Evolutionary conservation across 1,140 invertebrate genomes (phyloP), one percentile per base, ranked within the genome.

Genomic region (Trichogramma pretiosum): DNA sequence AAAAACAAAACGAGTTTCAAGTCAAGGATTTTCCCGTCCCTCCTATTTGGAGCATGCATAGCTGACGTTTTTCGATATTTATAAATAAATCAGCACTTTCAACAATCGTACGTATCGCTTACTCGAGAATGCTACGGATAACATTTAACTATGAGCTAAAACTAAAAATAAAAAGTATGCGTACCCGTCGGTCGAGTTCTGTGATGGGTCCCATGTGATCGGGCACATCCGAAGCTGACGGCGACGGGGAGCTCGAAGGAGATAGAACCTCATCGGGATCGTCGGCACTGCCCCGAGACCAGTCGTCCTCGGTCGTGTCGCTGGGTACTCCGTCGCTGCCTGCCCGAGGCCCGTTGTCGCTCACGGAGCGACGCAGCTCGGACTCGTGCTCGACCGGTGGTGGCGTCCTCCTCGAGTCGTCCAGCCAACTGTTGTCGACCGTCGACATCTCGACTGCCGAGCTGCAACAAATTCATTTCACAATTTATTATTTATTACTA

Each of bases 301-400:
- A 83, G 43, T 82, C 77, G 59, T 83, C 82, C 63, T 81, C 78
- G 3, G 78, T 80, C 7, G 72, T 77, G 59, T 75, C 80, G 60
- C 80, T 82, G 19, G 77, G 78, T 13, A 81, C 77, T 2, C 77
- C 81, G 24, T 82, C 81, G 49, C 75, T 78, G 22, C 74, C 75
- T 4, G 67, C 60, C n/a, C n/a, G n/a, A 4, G 71, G 71, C 2
- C 69, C 69, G 41, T 71, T 71, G 26, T 74, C 73, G 50, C 72
- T 74, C 5, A 67, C 74, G 41, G 64, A 74, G 52, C 63, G 61
- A 39, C 63, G 65, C 59, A 69, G 67, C 42, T 68, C 67, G 5
- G 65, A 43, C 14, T 70, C 65, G 43, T 58, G 60, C 7, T 46
- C 53, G n/a, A 60, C 67, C 58, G 36, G 61, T 11, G 24, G 24